Evolutionary conservation across 2,797 vertebrate genomes (phyloP).

Genomic region (Limnodromus scolopaceus): DNA sequence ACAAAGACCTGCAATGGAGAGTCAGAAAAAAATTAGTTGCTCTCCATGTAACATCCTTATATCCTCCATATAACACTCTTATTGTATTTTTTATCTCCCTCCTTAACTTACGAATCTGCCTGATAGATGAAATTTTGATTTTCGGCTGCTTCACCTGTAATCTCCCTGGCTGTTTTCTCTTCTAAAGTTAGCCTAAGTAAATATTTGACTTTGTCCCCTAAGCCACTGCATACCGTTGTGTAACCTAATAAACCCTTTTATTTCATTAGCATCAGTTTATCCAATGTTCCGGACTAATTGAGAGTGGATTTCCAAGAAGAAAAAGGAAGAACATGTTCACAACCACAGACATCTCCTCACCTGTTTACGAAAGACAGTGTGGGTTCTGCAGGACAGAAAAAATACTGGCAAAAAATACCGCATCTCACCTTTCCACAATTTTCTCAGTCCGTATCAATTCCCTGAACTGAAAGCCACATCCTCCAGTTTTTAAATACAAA

Average conservation of each 20-base stretch:
- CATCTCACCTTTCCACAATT: slow-evolving; percentile 17
- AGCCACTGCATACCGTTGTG: slow-evolving; percentile 39
- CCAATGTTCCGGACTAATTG: slow-evolving; percentile 58
- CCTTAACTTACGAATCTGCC: neutral
- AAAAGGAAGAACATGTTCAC: slow-evolving; percentile 61
- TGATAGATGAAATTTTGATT: neutral
- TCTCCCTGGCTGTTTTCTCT: neutral
- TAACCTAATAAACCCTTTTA: slow-evolving; percentile 64
- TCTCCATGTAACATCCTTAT: neutral
- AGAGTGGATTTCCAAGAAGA: slow-evolving; percentile 72
- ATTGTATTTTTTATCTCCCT: neutral
- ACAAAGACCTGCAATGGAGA: neutral
- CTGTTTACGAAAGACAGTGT: neutral
- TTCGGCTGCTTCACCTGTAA: neutral
- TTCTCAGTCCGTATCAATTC: neutral
- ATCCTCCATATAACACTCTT: neutral
- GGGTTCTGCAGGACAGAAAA: neutral
- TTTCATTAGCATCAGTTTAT: slow-evolving; percentile 59
- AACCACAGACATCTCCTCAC: slow-evolving; percentile 12
- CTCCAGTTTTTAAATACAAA: neutral
- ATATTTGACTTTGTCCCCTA: slow-evolving; percentile 44
- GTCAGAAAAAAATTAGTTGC: neutral
- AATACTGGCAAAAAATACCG: neutral
- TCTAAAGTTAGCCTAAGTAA: slow-evolving; percentile 19
- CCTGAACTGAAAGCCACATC: neutral